Evolutionary conservation across 1,140 invertebrate genomes (phyloP).

Genomic region (Hesperophylax magnus): DNA sequence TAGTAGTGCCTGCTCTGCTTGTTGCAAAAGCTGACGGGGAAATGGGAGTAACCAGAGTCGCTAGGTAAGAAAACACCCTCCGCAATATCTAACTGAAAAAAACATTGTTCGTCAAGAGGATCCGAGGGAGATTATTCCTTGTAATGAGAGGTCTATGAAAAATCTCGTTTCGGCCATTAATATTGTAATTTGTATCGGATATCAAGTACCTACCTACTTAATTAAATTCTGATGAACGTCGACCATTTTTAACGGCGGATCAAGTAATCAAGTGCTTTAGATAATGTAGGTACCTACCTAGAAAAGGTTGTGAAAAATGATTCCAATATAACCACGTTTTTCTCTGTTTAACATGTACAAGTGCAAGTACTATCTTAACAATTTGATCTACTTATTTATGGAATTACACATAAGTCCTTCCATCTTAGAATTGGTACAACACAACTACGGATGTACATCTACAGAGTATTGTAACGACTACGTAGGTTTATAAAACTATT

Average conservation of each 20-base stretch:
- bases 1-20: background rate
- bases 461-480: too few relatives aligned
- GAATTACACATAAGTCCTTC: too few relatives aligned
- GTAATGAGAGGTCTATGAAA: conserved; percentile 37
- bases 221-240: conserved; percentile 8
- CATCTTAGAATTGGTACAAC: too few relatives aligned
- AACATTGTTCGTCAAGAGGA: conserved; percentile 7
- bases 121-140: conserved; percentile 7
- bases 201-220: background rate
- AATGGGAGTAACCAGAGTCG: background rate
- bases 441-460: too few relatives aligned
- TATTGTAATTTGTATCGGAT: conserved; percentile 39
- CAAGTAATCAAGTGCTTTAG: too few relatives aligned
- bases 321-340: too few relatives aligned
- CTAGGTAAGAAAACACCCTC: conserved; percentile 10
- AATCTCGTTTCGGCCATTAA: conserved; percentile 25
- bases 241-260: background rate
- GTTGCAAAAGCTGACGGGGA: background rate
- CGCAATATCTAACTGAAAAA: conserved; percentile 7
- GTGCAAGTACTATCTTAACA: too few relatives aligned
- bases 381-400: too few relatives aligned
- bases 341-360: too few relatives aligned
- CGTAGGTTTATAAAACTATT: too few relatives aligned
- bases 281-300: too few relatives aligned
- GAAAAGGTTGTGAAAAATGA: too few relatives aligned